Evolutionary conservation across 2,888 invertebrate species (phyloP).

Genomic region (Ditula angustiorana): DNA sequence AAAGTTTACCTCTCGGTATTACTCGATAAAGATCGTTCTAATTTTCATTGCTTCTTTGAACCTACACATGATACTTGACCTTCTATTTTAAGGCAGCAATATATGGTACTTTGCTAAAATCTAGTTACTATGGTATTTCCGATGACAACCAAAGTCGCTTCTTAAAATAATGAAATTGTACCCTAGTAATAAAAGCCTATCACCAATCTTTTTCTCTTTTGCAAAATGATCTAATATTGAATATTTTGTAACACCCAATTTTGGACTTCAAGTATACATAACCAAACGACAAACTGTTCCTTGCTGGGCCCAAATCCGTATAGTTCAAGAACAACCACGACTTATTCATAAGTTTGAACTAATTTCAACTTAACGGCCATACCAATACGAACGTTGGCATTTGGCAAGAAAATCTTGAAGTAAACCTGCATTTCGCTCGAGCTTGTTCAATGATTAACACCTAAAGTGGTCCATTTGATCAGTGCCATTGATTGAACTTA

Average conservation of each 20-base stretch:
- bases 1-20: too few relatives aligned
- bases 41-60: too few relatives aligned
- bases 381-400: background rate
- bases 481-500: slow-evolving; percentile 51
- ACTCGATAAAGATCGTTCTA: too few relatives aligned
- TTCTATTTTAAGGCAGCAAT: too few relatives aligned
- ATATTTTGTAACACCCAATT: background rate
- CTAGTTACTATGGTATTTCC: too few relatives aligned
- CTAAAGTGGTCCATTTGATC: slow-evolving; percentile 64
- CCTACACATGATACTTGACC: too few relatives aligned
- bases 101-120: too few relatives aligned
- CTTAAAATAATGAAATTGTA: too few relatives aligned
- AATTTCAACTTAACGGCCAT: background rate
- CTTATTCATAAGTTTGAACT: background rate
- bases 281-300: background rate
- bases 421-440: slow-evolving; percentile 14
- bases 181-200: too few relatives aligned
- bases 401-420: background rate
- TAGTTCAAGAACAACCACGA: background rate
- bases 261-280: background rate
- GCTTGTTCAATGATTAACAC: slow-evolving; percentile 67
- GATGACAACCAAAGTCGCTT: too few relatives aligned
- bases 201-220: too few relatives aligned
- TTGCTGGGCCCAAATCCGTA: background rate
- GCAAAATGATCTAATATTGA: background rate